A percentile compares a stretch with the other conserved stretches of the same genome.
These are phyloP conservation scores for Ceyx margarethae DNA, from an alignment of 2,113 vertebrate species.

Conservation along the genomic window DNA sequence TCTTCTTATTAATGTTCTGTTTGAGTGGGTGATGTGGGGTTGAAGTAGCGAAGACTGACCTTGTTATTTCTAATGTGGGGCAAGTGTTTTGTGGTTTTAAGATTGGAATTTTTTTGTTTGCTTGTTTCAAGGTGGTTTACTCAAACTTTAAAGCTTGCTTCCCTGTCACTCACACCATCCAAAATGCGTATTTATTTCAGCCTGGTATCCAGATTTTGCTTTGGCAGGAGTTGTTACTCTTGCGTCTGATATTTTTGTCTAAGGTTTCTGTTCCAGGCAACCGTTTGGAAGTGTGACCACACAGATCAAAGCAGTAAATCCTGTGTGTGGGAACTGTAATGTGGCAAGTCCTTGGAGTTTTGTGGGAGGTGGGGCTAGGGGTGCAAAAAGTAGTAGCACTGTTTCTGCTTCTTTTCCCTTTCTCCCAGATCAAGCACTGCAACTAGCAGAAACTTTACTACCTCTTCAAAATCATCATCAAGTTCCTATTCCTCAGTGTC, in stretches of 20 bases:
- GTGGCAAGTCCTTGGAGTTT: background rate
- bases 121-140: background rate
- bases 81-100: background rate
- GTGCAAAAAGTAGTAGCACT: conserved; percentile 40
- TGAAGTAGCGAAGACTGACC: background rate
- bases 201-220: background rate
- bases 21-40: background rate
- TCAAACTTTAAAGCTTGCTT: background rate
- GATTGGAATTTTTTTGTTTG: background rate
- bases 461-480: conserved; percentile 89
- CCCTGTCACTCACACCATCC: background rate
- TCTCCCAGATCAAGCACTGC: conserved; percentile 88
- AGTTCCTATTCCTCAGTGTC: conserved; percentile 86
- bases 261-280: background rate
- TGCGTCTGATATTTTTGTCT: background rate
- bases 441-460: conserved; percentile 92
- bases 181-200: background rate
- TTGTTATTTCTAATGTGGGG: background rate
- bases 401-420: conserved; percentile 71
- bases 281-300: background rate
- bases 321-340: background rate
- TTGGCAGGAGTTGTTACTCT: background rate
- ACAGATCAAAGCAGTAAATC: background rate
- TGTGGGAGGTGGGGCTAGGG: background rate
- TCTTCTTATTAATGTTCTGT: background rate